Base-by-base conservation (phyloP, 1,140 invertebrate genomes). In the Frieseomelitta varia region DNA sequence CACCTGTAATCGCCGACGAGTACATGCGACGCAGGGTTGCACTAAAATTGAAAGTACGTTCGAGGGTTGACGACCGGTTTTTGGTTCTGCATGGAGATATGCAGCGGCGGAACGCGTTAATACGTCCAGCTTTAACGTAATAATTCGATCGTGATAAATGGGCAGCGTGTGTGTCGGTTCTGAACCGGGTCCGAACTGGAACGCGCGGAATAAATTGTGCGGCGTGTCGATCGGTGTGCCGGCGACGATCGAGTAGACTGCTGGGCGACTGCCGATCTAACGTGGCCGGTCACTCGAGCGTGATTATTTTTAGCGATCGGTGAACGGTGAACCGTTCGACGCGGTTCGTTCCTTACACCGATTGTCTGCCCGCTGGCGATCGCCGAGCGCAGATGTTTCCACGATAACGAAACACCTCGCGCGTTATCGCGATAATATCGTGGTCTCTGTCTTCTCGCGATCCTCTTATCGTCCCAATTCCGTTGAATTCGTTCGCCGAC, bases 271-370 rank as follows among this genome's bases (percentile, higher is more conserved):
- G 83, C 65, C 76, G 85, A 86, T 89, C 87, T 88, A 88, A 85
- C 71, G 79, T 75, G 83, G 74, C 85, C 78, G 79, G 63, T 88
- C 82, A 53, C 75, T 86, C 85, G 81, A 89, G 77, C 84, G 88
- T 71, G 85, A 90, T 90, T 89, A 89, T 90, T 90, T 90, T 90
- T 90, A 89, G 81, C 88, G 81, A 89, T 81, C 87, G 63, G 83
- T 85, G 81, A 88, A 89, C 87, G 88, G 87, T 72, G 80, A 88
- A 89, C 80, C 77, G 58, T 34, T 61, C 30, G 21, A 34, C n/a
- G 17, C 56, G 8, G 30, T 21, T 8, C 39, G 39, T 47, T 47
- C 39, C 39, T 47, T 47, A 3, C 11, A 12, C 34, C 12, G 34
- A 1, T 12, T n/a, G 39, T 4, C 34, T 14, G 3, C n/a, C 19